Conservation (phyloP, 1,140 invertebrate genomes). For the Luehdorfia chinensis region DNA sequence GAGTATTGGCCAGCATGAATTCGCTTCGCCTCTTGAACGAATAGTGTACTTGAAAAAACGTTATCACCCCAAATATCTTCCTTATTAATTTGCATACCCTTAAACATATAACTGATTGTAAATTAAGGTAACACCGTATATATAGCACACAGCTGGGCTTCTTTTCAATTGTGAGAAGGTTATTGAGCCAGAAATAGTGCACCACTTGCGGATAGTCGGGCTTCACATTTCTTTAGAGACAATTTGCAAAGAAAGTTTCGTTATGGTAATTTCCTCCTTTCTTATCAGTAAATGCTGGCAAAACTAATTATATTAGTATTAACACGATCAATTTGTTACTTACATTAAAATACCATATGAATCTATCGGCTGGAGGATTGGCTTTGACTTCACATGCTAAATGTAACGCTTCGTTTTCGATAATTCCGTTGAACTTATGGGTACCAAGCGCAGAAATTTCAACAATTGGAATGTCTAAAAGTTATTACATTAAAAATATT, state of each 20-base stretch:
- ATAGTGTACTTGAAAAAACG: conserved; percentile 28
- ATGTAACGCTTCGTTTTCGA: conserved; percentile 77
- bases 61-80: conserved; percentile 49
- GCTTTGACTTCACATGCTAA: conserved; percentile 88
- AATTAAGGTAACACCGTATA: background rate
- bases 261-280: no score
- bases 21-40: conserved; percentile 63
- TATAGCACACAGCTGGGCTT: no score
- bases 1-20: conserved; percentile 73
- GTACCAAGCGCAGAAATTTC: conserved; percentile 50
- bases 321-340: no score
- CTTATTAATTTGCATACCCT: conserved; percentile 53
- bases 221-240: no score
- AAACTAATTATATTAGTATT: no score
- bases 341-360: conserved; percentile 88
- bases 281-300: no score
- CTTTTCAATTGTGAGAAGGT: no score
- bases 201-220: no score
- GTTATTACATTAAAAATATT: conserved; percentile 4
- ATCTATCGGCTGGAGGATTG: conserved; percentile 84
- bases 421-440: conserved; percentile 47
- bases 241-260: no score
- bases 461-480: conserved; percentile 66
- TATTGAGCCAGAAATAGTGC: no score
- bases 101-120: conserved; percentile 22